Percentiles rank a stretch among this genome's conserved stretches.
phyloP scores from a whole-genome alignment of 2,888 invertebrate species.

The Hemistola chrysoprasaria region DNA sequence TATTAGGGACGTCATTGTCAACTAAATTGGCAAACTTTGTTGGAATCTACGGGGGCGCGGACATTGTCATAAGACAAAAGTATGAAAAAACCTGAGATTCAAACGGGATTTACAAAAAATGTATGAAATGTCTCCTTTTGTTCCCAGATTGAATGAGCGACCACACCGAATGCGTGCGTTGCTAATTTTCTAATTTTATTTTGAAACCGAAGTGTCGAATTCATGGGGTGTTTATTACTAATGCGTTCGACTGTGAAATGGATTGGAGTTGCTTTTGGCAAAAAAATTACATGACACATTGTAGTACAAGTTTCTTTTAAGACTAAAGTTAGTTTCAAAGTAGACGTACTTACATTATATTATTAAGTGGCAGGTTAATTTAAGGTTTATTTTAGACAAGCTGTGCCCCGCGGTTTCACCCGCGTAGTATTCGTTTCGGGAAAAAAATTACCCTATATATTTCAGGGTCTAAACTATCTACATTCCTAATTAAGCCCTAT shows the following conservation, averaged over 20 bases:
- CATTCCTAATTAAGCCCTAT: no score
- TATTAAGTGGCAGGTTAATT: no score
- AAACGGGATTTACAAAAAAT: slow-evolving; percentile 4
- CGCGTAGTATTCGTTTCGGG: no score
- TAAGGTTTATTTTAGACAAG: no score
- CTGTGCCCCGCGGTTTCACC: no score
- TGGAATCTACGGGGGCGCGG: slow-evolving; percentile 60
- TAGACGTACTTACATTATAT: no score
- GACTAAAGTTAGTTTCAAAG: no score
- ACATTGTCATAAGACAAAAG: slow-evolving; percentile 42
- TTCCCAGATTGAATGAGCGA: slow-evolving; percentile 57
- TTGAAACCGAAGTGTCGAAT: slow-evolving; percentile 13
- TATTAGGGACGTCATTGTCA: slow-evolving; percentile 71
- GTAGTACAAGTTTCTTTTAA: no score
- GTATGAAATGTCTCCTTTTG: slow-evolving; percentile 43
- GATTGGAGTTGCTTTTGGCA: no score
- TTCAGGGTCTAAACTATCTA: no score
- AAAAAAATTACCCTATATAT: no score
- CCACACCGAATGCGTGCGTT: slow-evolving; percentile 73
- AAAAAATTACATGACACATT: no score
- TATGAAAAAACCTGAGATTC: slow-evolving; percentile 23
- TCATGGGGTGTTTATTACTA: neutral
- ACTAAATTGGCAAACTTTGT: slow-evolving; percentile 70
- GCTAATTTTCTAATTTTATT: slow-evolving; percentile 69
- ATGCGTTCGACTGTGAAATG: neutral